Evolutionary conservation across 2,888 invertebrate species (phyloP), one percentile per base, ranked within the genome.

Genomic region (Acanthosoma haemorrhoidale): DNA sequence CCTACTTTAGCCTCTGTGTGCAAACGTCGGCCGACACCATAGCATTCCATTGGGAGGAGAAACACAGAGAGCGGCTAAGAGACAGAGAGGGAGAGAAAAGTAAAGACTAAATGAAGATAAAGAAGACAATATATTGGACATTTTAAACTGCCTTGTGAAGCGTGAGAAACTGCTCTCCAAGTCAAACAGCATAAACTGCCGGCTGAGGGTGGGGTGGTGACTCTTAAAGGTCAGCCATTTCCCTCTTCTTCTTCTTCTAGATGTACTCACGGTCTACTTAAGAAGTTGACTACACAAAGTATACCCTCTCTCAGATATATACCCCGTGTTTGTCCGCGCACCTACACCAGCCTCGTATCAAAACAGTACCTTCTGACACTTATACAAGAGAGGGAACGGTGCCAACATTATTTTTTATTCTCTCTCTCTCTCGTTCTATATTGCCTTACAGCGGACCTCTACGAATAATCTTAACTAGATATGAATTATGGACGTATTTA

Each of bases 301-400:
- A 21, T 41, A 36, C 29, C 13, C 61, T 41, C n/a, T n/a, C n/a
- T n/a, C n/a, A n/a, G n/a, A n/a, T n/a, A n/a, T n/a, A n/a, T n/a
- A n/a, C n/a, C n/a, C n/a, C n/a, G n/a, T n/a, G n/a, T n/a, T n/a
- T n/a, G n/a, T n/a, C n/a, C n/a, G n/a, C n/a, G n/a, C n/a, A n/a
- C n/a, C n/a, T n/a, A n/a, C n/a, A n/a, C n/a, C 29, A 29, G 29
- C 29, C 64, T 25, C 15, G 25, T 41, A 64, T 64, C 64, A 64
- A 41, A 64, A 64, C 64, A 64, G 64, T 41, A n/a, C n/a, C n/a
- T n/a, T n/a, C n/a, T 64, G 41, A 64, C 64, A 31, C 41, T 64
- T 64, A 64, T 64, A 64, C 31, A 15, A 4, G 1, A 8, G 39
- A 39, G 39, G 64, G 64, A 21, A 39, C 21, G 38, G 38, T 63